These are phyloP conservation scores for Lasiurus cinereus DNA, from an alignment of 2,113 vertebrate genomes.

Conservation along the genomic window DNA sequence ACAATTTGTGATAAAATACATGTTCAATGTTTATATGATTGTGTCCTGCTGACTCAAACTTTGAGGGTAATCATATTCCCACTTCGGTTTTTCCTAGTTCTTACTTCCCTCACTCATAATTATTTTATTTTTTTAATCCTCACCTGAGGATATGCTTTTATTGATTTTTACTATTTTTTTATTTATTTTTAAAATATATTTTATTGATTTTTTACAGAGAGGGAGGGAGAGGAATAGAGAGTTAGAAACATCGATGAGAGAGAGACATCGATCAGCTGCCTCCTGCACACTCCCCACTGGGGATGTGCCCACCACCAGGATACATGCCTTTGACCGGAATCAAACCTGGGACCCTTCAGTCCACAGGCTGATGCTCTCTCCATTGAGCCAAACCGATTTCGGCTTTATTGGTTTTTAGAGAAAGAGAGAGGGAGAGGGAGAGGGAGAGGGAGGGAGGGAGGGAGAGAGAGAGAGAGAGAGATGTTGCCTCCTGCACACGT, in stretches of 20 bases:
- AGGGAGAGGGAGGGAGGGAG: neutral
- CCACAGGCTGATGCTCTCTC: too few relatives aligned
- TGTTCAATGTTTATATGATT: neutral
- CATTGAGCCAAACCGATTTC: too few relatives aligned
- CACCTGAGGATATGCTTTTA: neutral
- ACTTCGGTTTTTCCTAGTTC: neutral
- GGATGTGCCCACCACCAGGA: too few relatives aligned
- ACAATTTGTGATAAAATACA: neutral
- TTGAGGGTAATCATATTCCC: neutral
- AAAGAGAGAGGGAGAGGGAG: neutral
- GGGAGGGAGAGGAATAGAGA: too few relatives aligned
- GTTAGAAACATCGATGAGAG: too few relatives aligned
- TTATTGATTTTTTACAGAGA: neutral
- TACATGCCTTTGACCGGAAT: too few relatives aligned
- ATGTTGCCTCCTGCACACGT: too few relatives aligned
- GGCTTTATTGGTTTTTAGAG: too few relatives aligned
- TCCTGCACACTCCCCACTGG: too few relatives aligned
- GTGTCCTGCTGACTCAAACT: neutral
- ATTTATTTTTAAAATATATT: too few relatives aligned
- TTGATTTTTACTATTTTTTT: neutral
- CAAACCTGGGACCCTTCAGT: too few relatives aligned
- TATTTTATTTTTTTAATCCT: neutral
- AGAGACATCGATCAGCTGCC: too few relatives aligned
- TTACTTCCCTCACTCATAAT: neutral
- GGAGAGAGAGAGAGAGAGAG: neutral